Conservation (phyloP, 2,888 invertebrate species). For the Nezara viridula region DNA sequence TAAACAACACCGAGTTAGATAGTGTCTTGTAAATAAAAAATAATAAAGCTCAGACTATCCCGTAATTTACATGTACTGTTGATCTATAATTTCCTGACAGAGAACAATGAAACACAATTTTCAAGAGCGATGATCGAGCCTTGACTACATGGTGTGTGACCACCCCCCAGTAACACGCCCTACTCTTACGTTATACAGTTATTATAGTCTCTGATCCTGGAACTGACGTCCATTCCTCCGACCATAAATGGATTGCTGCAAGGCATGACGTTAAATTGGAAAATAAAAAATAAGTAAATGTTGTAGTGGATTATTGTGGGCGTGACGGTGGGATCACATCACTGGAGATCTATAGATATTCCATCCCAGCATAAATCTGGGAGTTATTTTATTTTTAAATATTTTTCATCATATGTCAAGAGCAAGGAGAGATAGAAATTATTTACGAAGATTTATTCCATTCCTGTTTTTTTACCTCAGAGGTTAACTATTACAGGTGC, state of each 20-base stretch:
- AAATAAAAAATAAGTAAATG: neutral
- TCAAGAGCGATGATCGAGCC: neutral
- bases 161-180: slow-evolving; percentile 15
- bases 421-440: no score
- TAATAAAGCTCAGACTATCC: neutral
- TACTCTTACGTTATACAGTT: neutral
- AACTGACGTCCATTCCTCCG: neutral
- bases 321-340: neutral
- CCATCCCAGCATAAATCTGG: neutral
- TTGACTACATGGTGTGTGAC: neutral
- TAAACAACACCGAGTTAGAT: no score
- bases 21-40: neutral
- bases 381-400: neutral
- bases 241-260: neutral
- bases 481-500: no score
- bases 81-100: slow-evolving; percentile 7
- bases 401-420: neutral
- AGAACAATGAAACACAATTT: neutral
- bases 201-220: neutral
- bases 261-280: neutral
- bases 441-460: neutral
- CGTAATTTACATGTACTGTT: neutral
- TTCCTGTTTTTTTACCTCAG: neutral
- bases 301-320: neutral
- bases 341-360: neutral